These are phyloP conservation scores for Eucera pruinosa DNA, from an alignment of 2,888 invertebrate species.

Conservation along the genomic window DNA sequence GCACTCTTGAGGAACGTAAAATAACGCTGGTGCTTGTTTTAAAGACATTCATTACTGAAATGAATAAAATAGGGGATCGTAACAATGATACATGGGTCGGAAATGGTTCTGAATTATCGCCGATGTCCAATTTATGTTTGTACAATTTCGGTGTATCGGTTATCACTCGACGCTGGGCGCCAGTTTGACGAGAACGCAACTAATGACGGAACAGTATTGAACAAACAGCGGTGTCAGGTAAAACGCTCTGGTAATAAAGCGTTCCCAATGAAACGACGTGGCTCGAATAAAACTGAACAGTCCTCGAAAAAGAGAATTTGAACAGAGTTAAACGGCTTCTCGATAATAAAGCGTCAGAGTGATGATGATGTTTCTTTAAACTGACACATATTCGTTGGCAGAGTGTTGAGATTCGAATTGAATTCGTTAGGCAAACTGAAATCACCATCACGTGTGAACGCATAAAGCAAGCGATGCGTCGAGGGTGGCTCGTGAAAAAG, in stretches of 20 bases:
- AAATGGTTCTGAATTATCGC: background rate
- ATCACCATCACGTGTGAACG: conserved; percentile 38
- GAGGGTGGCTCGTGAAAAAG: background rate
- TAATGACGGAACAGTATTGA: conserved; percentile 21
- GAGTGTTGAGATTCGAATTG: conserved; percentile 22
- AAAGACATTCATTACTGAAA: background rate
- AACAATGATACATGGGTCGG: background rate
- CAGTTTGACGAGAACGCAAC: conserved; percentile 1
- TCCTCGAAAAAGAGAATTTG: background rate
- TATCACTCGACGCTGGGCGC: background rate
- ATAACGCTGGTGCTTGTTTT: background rate
- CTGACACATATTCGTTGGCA: background rate
- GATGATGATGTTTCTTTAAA: background rate
- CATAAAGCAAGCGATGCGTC: conserved; percentile 25
- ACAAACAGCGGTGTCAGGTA: background rate
- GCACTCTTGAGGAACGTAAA: background rate
- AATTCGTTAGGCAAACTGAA: conserved; percentile 9
- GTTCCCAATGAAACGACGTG: background rate
- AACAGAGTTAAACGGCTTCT: background rate
- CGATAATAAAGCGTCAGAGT: too few relatives aligned
- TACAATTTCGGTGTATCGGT: conserved; percentile 25
- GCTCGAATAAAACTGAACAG: background rate
- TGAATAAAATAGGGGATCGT: background rate
- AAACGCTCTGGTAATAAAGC: conserved; percentile 1
- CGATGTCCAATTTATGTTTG: conserved; percentile 1